Percentiles rank a stretch among this genome's conserved stretches.
phyloP scores from a whole-genome alignment of 2,888 invertebrate genomes.

The Pyrocoelia pectoralis region DNA sequence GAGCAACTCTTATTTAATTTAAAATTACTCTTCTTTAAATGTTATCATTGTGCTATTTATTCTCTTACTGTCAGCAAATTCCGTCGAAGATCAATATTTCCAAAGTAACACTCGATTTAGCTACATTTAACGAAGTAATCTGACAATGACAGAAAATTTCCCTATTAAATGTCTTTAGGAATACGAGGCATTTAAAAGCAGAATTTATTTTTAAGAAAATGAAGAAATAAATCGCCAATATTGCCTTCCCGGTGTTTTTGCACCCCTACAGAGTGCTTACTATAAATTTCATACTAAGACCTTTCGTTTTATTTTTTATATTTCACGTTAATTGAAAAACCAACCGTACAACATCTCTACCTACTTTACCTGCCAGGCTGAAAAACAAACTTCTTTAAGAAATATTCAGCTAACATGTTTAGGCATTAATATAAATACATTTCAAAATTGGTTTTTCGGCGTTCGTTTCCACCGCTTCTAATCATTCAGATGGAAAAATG shows the following conservation, averaged over 20 bases:
- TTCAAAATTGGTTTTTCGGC: not conserved
- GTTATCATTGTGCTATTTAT: not conserved
- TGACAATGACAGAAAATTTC: slow-evolving; percentile 6
- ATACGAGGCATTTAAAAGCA: slow-evolving; percentile 11
- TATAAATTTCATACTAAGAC: slow-evolving; percentile 1
- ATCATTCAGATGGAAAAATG: not conserved
- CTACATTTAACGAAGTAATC: slow-evolving; percentile 2
- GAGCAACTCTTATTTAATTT: not conserved
- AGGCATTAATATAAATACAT: not conserved
- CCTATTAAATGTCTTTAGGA: slow-evolving; percentile 8
- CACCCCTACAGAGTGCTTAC: slow-evolving; percentile 9
- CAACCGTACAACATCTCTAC: not conserved
- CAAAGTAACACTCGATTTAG: not conserved
- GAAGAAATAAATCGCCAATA: slow-evolving; percentile 10
- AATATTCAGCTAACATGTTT: not conserved
- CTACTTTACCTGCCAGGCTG: not conserved
- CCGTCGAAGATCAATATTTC: not conserved
- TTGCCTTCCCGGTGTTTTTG: slow-evolving; percentile 13
- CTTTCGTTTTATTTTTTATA: slow-evolving; percentile 11
- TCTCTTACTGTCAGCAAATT: not conserved
- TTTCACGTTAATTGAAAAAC: slow-evolving; percentile 12
- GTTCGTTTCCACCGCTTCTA: not conserved
- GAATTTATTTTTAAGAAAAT: slow-evolving; percentile 13
- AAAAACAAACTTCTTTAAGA: not conserved
- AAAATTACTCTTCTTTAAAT: not conserved